Conservation (phyloP, 1,140 invertebrate species). For the Apis mellifera region DNA sequence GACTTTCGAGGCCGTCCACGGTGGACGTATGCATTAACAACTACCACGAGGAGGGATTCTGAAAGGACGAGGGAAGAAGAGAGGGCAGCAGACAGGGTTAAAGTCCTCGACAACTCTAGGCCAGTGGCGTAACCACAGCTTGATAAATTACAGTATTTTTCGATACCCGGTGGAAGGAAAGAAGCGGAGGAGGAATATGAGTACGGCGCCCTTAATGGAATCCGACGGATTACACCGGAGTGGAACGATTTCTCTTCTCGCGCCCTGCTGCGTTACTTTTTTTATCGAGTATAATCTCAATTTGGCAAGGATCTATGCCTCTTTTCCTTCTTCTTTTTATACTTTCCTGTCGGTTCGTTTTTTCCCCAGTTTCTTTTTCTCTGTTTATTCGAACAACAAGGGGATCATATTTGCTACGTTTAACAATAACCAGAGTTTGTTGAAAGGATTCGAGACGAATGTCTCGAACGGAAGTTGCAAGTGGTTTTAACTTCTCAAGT, state of each 20-base stretch:
- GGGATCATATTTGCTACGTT: background rate
- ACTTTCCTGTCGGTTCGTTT: background rate
- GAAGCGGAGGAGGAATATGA: slow-evolving; percentile 47
- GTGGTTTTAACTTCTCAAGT: too few relatives aligned
- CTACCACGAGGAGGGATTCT: slow-evolving; percentile 27
- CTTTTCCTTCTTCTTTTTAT: background rate
- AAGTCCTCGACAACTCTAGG: slow-evolving; percentile 41
- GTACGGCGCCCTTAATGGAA: slow-evolving; percentile 58
- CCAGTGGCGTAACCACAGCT: slow-evolving; percentile 44
- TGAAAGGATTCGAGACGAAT: too few relatives aligned
- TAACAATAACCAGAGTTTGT: background rate
- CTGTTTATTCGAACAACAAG: background rate
- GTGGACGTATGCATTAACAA: slow-evolving; percentile 53
- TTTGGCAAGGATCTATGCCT: slow-evolving; percentile 45
- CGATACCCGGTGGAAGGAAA: slow-evolving; percentile 45
- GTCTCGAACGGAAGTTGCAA: too few relatives aligned
- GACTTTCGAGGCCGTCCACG: slow-evolving; percentile 37
- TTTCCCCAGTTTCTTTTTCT: background rate
- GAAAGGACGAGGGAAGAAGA: slow-evolving; percentile 40
- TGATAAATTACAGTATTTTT: slow-evolving; percentile 62
- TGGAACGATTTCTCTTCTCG: slow-evolving; percentile 47
- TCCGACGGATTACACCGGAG: slow-evolving; percentile 60
- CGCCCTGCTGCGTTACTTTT: background rate
- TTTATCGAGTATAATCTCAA: slow-evolving; percentile 49
- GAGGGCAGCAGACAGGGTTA: slow-evolving; percentile 41